Conservation (phyloP, 2,113 vertebrate species). For the Progne subis region DNA sequence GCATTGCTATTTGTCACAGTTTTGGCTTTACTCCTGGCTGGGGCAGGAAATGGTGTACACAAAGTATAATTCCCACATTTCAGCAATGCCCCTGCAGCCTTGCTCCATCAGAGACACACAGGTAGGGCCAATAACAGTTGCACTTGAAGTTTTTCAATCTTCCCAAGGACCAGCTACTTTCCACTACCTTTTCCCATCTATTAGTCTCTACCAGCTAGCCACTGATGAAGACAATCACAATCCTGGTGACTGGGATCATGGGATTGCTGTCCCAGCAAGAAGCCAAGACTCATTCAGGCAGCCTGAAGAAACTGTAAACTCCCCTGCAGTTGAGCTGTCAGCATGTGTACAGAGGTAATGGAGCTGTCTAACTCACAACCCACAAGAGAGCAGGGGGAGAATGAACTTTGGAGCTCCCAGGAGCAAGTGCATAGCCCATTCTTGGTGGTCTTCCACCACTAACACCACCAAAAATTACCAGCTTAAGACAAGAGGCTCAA, state of each 20-base stretch:
- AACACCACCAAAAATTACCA: background rate
- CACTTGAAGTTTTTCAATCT: background rate
- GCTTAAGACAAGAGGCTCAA: background rate
- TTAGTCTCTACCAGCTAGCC: background rate
- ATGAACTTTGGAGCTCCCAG: background rate
- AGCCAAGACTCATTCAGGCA: background rate
- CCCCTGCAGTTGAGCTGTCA: background rate
- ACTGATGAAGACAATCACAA: background rate
- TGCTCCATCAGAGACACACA: background rate
- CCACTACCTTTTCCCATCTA: background rate
- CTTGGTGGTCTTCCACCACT: background rate
- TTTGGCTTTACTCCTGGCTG: background rate
- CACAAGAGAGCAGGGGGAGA: accelerated
- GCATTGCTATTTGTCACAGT: background rate
- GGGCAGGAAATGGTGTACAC: background rate
- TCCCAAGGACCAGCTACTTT: background rate
- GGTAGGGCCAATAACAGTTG: background rate
- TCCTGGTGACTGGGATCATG: background rate
- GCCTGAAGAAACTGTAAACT: background rate
- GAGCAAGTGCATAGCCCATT: background rate
- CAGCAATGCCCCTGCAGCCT: background rate
- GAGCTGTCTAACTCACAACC: background rate
- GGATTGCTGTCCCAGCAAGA: background rate
- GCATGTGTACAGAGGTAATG: background rate
- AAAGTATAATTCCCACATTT: background rate